These are phyloP conservation scores for Himalopsyche tibetana DNA, from an alignment of 2,888 invertebrate genomes.

Conservation along the genomic window DNA sequence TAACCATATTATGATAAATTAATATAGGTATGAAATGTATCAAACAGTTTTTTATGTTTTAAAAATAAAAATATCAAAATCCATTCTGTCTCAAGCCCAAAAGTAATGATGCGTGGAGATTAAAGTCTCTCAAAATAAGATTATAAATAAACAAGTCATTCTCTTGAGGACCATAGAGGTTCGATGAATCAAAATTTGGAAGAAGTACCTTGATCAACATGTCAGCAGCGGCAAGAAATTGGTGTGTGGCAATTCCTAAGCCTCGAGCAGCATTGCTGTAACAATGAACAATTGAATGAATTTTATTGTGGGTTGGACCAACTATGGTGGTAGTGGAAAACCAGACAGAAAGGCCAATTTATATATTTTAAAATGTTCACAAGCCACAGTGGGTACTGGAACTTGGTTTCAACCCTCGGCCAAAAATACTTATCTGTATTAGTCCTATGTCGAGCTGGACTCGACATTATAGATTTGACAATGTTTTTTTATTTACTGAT, in stretches of 20 bases:
- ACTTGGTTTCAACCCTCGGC: too few relatives aligned
- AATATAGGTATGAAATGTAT: too few relatives aligned
- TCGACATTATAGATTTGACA: too few relatives aligned
- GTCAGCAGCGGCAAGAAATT: constrained; percentile 79
- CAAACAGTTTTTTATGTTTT: too few relatives aligned
- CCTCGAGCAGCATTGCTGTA: constrained; percentile 76
- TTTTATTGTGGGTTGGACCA: background rate
- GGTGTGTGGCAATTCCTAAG: constrained; percentile 76
- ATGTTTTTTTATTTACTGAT: too few relatives aligned
- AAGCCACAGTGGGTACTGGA: too few relatives aligned
- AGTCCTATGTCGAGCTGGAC: too few relatives aligned
- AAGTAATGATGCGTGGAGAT: constrained; percentile 45
- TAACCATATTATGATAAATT: too few relatives aligned
- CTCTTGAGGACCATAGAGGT: background rate
- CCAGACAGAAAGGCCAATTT: too few relatives aligned
- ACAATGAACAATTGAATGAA: constrained; percentile 46
- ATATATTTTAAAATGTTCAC: too few relatives aligned
- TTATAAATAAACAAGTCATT: background rate
- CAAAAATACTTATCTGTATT: too few relatives aligned
- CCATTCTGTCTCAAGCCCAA: constrained; percentile 50
- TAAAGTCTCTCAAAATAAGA: constrained; percentile 31
- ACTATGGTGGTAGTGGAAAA: too few relatives aligned
- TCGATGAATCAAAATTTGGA: background rate
- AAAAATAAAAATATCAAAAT: background rate
- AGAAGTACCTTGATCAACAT: constrained; percentile 80